Base-by-base conservation (phyloP, 1,140 invertebrate genomes). In the Luehdorfia chinensis region DNA sequence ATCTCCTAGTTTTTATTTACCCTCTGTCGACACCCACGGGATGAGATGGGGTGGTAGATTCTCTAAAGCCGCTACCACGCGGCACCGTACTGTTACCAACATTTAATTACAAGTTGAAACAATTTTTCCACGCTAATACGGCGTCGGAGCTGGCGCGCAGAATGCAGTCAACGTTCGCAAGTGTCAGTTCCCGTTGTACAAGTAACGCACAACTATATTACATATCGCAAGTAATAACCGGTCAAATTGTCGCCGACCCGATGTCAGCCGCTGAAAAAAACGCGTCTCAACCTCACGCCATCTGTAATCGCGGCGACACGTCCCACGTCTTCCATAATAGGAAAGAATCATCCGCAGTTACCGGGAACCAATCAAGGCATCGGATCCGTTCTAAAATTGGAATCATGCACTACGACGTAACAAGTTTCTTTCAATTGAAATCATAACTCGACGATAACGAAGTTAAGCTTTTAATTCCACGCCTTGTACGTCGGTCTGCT, bases 381-480 rank as follows among this genome's bases (percentile, higher is more conserved):
- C 54, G 66, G 66, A 76, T 80, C 71, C 73, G 75, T 69, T 79
- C 72, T 69, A 67, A 78, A 84, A 81, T 81, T 81, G 73, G 66
- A 81, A 84, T 81, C 72, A 79, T 79, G 73, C 61, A 71, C 76
- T 67, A 62, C 66, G 69, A 71, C 65, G 64, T 80, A 84, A 84
- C 80, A 84, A 80, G 80, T 80, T 84, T 84, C 80, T 84, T 80
- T 80, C 75, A 71, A 77, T 79, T 75, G 58, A 66, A 68, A 72
- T 65, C 75, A 79, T 76, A 79, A 79, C 75, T 72, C 64, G 65
- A 54, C 58, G 48, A 66, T 75, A 84, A 84, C 80, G 77, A 84
- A 81, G 66, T 81, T 81, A 75, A 79, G 72, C 74, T 79, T 78
- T 84, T 81, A 78, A 84, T 81, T 79, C 65, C 71, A 66, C 59